Evolutionary conservation across 1,140 invertebrate genomes (phyloP).

Genomic region (Tenebrio molitor): DNA sequence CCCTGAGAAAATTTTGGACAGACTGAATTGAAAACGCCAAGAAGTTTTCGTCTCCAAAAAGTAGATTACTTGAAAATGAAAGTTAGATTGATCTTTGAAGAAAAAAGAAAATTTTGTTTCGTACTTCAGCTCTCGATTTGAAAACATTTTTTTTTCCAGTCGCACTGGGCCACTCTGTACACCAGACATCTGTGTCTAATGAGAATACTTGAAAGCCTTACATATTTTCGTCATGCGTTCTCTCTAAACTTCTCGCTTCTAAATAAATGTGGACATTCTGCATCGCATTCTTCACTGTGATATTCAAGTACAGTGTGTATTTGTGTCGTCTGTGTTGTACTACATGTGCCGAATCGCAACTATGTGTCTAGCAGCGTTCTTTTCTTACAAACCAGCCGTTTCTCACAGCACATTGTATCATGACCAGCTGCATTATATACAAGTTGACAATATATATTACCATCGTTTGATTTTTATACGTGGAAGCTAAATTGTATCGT

Average conservation of each 20-base stretch:
- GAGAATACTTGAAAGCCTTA: conserved; percentile 44
- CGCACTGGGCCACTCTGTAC: not conserved
- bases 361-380: conserved; percentile 9
- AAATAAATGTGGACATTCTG: conserved; percentile 48
- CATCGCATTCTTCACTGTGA: conserved; percentile 61
- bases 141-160: no score
- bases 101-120: no score
- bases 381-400: conserved; percentile 6
- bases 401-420: conserved; percentile 35
- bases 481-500: not conserved
- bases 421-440: conserved; percentile 11
- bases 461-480: no score
- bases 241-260: conserved; percentile 50
- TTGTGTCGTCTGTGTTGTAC: conserved; percentile 59
- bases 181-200: not conserved
- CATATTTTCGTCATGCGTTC: conserved; percentile 50
- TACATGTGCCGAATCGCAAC: conserved; percentile 45
- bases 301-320: conserved; percentile 62
- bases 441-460: conserved; percentile 54
- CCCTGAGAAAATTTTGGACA: no score
- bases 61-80: no score
- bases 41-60: no score
- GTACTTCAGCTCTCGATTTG: no score
- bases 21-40: no score
- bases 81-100: no score